Evolutionary conservation across 1,140 invertebrate genomes (phyloP).

Genomic region (Andrena cerasifolii): DNA sequence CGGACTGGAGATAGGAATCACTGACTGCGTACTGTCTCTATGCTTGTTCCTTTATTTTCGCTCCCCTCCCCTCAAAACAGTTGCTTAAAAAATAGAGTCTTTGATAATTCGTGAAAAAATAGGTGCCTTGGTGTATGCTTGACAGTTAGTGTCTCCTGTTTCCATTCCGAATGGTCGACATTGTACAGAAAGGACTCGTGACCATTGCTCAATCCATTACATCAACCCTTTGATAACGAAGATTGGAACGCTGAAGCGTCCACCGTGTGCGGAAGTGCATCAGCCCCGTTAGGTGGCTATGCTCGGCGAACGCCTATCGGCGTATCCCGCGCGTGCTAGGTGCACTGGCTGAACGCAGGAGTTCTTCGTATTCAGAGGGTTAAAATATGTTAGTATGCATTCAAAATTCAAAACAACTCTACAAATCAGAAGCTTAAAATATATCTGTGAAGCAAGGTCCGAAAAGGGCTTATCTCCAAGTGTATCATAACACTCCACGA

Average conservation of each 20-base stretch:
- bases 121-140: neutral
- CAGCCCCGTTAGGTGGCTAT: no score
- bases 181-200: constrained; percentile 17
- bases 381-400: no score
- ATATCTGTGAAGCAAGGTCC: neutral
- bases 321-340: no score
- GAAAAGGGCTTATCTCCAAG: neutral
- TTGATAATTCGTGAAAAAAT: neutral
- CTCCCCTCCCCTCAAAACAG: neutral
- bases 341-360: no score
- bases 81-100: constrained; percentile 37
- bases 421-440: neutral
- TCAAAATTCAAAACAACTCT: no score
- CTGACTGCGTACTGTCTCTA: neutral
- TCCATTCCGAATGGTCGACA: neutral
- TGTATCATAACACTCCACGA: no score
- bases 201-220: neutral
- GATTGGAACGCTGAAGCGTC: no score
- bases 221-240: no score
- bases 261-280: no score
- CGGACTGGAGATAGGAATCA: neutral
- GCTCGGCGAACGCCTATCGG: no score
- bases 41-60: neutral
- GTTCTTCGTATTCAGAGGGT: no score
- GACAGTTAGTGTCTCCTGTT: constrained; percentile 5